These are phyloP conservation scores for Barbus barbus DNA, from an alignment of 2,113 vertebrate species.

Conservation along the genomic window DNA sequence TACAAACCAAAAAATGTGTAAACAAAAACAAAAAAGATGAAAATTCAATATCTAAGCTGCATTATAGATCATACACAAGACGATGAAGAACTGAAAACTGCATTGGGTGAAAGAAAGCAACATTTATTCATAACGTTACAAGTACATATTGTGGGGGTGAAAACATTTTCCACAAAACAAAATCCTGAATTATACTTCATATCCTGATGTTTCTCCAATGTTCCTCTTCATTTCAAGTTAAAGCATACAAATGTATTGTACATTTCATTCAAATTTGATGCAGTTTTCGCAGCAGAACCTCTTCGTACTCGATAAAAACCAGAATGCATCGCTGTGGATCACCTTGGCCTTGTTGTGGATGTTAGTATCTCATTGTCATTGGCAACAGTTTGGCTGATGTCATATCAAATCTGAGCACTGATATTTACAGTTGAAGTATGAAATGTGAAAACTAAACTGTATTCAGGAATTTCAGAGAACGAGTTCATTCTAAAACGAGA, in stretches of 20 bases:
- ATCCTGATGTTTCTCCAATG: neutral
- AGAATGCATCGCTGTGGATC: neutral
- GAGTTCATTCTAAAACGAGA: neutral
- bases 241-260: neutral
- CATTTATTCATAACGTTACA: slow-evolving; percentile 50
- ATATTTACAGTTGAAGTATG: slow-evolving; percentile 13
- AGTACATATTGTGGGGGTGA: slow-evolving; percentile 37
- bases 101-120: slow-evolving; percentile 53
- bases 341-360: neutral
- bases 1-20: neutral
- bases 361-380: neutral
- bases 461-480: neutral
- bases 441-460: slow-evolving; percentile 1
- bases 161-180: slow-evolving; percentile 35
- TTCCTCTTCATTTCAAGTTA: slow-evolving; percentile 23
- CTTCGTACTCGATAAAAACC: neutral
- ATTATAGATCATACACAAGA: neutral
- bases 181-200: slow-evolving; percentile 30
- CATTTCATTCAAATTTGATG: slow-evolving; percentile 1
- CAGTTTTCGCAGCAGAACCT: neutral
- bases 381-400: slow-evolving; percentile 1
- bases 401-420: slow-evolving; percentile 14
- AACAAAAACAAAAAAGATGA: neutral
- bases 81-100: neutral
- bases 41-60: neutral